These are phyloP conservation scores for Leptopilina syphax DNA, from an alignment of 2,888 invertebrate species.

Conservation along the genomic window DNA sequence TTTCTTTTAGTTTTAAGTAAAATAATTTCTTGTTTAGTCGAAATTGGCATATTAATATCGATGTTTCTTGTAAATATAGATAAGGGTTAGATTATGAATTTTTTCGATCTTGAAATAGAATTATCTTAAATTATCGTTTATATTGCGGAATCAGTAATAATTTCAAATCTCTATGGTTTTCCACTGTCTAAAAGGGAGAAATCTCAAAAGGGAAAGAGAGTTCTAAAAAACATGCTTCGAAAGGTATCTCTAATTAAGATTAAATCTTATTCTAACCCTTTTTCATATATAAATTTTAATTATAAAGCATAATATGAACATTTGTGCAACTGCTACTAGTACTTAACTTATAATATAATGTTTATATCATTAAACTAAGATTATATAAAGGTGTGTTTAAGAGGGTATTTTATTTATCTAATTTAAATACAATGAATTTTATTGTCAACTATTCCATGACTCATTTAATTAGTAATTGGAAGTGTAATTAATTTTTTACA, in stretches of 20 bases:
- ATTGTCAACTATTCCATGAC: not conserved
- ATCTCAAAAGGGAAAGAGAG: not conserved
- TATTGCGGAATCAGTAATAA: constrained; percentile 1
- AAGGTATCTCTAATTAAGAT: constrained; percentile 8
- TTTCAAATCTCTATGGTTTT: constrained; percentile 5
- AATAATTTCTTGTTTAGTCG: constrained; percentile 4
- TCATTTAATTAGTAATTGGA: no score
- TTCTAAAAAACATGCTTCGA: not conserved
- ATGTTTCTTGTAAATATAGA: not conserved
- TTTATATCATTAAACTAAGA: not conserved
- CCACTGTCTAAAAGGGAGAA: not conserved
- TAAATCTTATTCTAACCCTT: not conserved
- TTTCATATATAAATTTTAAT: not conserved
- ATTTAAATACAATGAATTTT: not conserved
- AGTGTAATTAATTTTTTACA: not conserved
- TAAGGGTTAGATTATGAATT: not conserved
- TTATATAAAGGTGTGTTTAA: not conserved
- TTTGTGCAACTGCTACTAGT: not conserved
- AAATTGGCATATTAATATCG: not conserved
- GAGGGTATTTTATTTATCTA: not conserved
- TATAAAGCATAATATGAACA: constrained; percentile 5
- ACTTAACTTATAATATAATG: not conserved
- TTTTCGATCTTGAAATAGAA: not conserved
- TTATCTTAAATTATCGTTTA: constrained; percentile 7
- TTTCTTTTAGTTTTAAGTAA: not conserved